Evolutionary conservation across 2,113 vertebrate species (phyloP).

Genomic region (Crotalus tigris): DNA sequence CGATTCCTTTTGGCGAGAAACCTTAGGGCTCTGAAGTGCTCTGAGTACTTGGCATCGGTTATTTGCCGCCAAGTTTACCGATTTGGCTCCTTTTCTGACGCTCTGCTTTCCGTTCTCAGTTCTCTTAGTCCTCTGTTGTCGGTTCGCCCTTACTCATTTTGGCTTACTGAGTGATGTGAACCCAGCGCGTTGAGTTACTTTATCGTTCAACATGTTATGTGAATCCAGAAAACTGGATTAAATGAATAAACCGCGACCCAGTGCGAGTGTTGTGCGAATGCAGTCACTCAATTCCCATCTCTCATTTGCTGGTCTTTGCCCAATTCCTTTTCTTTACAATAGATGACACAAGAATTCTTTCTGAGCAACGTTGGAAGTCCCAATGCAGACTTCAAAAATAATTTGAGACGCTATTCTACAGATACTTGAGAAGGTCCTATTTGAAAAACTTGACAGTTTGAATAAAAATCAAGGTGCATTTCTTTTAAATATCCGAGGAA

Average conservation of each 20-base stretch:
- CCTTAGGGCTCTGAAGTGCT: neutral
- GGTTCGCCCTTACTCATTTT: neutral
- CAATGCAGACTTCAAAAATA: neutral
- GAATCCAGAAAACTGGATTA: neutral
- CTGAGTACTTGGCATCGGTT: too few species aligned
- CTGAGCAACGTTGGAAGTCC: neutral
- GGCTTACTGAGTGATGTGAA: neutral
- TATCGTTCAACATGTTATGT: neutral
- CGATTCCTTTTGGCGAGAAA: neutral
- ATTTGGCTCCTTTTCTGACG: neutral
- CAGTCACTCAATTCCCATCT: neutral
- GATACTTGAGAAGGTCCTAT: neutral
- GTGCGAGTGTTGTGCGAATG: neutral
- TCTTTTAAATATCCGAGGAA: neutral
- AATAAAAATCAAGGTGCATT: neutral
- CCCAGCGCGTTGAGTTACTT: neutral
- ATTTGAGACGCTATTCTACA: neutral
- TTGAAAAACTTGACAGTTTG: neutral
- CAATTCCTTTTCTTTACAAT: neutral
- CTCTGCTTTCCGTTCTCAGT: neutral
- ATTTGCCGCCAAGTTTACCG: too few species aligned
- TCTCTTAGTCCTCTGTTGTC: neutral
- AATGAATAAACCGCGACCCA: neutral
- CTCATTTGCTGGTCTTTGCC: neutral
- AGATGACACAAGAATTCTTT: neutral